These are phyloP conservation scores for Bradynema listronoti DNA, from an alignment of 1,140 invertebrate genomes.

Conservation along the genomic window DNA sequence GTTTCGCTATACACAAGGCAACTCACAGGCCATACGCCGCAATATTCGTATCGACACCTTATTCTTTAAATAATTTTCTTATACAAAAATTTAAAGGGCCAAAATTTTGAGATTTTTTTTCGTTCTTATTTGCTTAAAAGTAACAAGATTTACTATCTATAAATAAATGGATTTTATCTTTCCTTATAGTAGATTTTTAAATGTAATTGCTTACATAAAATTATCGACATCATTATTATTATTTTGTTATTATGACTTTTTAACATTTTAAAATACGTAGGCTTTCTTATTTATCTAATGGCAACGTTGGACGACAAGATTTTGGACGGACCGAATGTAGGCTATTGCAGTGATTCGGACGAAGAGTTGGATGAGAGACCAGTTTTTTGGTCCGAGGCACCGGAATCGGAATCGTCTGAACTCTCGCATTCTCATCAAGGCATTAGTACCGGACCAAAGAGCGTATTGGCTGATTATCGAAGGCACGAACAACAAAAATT, in stretches of 20 bases:
- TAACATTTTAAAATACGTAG: neutral
- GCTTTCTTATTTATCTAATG: no score
- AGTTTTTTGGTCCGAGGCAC: no score
- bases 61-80: slow-evolving; percentile 6
- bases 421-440: neutral
- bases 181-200: no score
- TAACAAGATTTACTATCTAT: no score
- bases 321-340: slow-evolving; percentile 42
- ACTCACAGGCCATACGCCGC: slow-evolving; percentile 18
- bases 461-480: slow-evolving; percentile 40
- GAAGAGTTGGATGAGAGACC: slow-evolving; percentile 21
- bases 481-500: slow-evolving; percentile 7
- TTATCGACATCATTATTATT: no score
- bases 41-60: slow-evolving; percentile 14
- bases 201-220: no score
- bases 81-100: no score
- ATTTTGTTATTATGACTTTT: slow-evolving; percentile 1
- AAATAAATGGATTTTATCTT: no score
- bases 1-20: slow-evolving; percentile 12
- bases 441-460: slow-evolving; percentile 38
- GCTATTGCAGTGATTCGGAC: slow-evolving; percentile 40
- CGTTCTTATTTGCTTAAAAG: no score
- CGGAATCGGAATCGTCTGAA: neutral
- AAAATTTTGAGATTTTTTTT: no score
- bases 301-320: slow-evolving; percentile 42